Conservation (phyloP, 2,888 invertebrate species). For the Hypomecis atomaria region DNA sequence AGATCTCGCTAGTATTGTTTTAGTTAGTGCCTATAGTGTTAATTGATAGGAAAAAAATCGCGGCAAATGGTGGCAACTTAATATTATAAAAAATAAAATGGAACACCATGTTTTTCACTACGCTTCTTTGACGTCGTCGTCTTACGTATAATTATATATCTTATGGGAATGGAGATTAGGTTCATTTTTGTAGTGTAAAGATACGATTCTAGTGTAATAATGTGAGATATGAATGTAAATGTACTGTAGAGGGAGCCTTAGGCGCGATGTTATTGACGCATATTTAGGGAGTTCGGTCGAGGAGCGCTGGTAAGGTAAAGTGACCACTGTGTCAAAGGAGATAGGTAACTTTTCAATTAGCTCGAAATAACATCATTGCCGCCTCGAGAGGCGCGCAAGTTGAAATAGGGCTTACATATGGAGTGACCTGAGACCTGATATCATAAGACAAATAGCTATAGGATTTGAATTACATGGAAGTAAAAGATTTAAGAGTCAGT, state of each 20-base stretch:
- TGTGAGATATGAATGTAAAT: conserved; percentile 49
- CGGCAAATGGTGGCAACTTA: conserved; percentile 59
- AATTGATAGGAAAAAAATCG: conserved; percentile 76
- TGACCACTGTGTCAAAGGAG: conserved; percentile 42
- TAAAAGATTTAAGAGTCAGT: too few relatives aligned
- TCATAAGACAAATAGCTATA: too few relatives aligned
- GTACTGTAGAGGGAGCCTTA: conserved; percentile 55
- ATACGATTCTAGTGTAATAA: conserved; percentile 52
- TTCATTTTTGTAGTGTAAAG: conserved; percentile 59
- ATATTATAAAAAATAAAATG: conserved; percentile 27
- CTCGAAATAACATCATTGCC: conserved; percentile 43
- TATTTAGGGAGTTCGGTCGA: conserved; percentile 33
- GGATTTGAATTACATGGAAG: too few relatives aligned
- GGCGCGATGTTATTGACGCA: conserved; percentile 40
- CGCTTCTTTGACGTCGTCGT: conserved; percentile 54
- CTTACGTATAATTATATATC: conserved; percentile 17
- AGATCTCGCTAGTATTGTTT: conserved; percentile 82
- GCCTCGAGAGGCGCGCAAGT: not conserved
- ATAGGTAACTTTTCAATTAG: conserved; percentile 46
- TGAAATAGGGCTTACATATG: not conserved
- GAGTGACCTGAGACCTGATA: too few relatives aligned
- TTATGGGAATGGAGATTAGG: conserved; percentile 54
- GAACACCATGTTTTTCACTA: conserved; percentile 60
- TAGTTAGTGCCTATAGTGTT: conserved; percentile 81
- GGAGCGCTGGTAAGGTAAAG: conserved; percentile 27